Evolutionary conservation across 2,797 vertebrate genomes (phyloP), one percentile per base, ranked within the genome.

Genomic region (Intellagama lesueurii): DNA sequence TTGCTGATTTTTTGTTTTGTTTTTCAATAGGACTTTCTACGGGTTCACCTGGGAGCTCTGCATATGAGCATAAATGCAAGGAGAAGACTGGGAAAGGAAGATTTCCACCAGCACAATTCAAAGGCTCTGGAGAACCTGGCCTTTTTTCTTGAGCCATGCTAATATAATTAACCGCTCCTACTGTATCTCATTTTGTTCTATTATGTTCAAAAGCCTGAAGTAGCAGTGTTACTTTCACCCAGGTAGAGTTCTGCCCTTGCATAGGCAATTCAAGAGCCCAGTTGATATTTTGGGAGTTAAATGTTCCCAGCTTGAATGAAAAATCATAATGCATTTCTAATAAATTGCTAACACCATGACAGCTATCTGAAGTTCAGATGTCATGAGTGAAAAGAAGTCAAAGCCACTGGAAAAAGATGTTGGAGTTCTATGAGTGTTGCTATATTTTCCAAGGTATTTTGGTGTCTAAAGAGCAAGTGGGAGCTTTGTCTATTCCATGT

Each of bases 231-330:
- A 28, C 64, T 76, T 76, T 66, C 72, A 66, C 47, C 77, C 11
- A 47, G 5, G 22, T 32, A n/a, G 30, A 35, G 14, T 4, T 32
- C 30, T 35, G 17, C 66, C 22, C 24, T 70, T n/a, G 19, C 47
- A 17, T 7, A 35, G 52, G 26, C 56, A 64, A 77, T 77, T 40
- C 35, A 86, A 52, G 35, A 24, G 12, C 86, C 28, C 35, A 83
- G 81, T 91, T 88, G 56, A 47, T 87, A 7, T 89, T 86, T 32
- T 9, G 22, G 40, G 28, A 6, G 80, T 91, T 91, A 73, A 89
- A 90, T 66, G 73, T 7, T 8, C n/a, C 19, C 30, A 87, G 28
- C 86, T 66, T 24, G 78, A 87, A 47, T 68, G 40, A 73, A 82
- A 80, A 22, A 11, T 79, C 60, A 56, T 2, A 0, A 7, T 75